phyloP scores from a whole-genome alignment of 2,888 invertebrate genomes.

The Dorcus hopei region DNA sequence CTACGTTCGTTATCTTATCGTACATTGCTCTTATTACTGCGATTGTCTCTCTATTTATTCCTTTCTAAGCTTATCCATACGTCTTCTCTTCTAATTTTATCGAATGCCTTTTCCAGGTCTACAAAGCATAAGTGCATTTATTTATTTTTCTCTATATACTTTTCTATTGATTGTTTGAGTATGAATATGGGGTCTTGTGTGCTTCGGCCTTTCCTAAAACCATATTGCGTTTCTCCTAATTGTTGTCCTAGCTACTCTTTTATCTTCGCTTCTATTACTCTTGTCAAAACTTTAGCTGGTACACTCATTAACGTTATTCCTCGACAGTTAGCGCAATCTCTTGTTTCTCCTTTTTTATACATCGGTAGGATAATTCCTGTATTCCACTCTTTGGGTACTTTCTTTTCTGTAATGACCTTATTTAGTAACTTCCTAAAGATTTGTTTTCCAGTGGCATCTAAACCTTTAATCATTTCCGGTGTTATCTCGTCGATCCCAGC shows the following conservation, averaged over 20 bases:
- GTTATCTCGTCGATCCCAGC: too few relatives aligned
- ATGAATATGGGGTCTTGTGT: too few relatives aligned
- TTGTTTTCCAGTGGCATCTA: constrained; percentile 21
- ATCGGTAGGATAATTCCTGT: constrained; percentile 18
- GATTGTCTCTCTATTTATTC: too few relatives aligned
- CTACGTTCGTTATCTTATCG: too few relatives aligned
- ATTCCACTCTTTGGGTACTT: constrained; percentile 22
- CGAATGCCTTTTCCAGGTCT: too few relatives aligned
- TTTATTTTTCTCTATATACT: too few relatives aligned
- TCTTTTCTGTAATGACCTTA: constrained; percentile 1
- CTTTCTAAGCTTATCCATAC: too few relatives aligned
- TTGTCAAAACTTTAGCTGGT: neutral
- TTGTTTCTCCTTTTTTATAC: constrained; percentile 16
- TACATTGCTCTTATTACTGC: too few relatives aligned
- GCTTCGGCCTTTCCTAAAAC: too few relatives aligned
- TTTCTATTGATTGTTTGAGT: too few relatives aligned
- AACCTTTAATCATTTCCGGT: neutral
- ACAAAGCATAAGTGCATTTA: too few relatives aligned
- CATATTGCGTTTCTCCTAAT: neutral
- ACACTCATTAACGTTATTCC: constrained; percentile 9
- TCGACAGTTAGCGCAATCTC: constrained; percentile 16
- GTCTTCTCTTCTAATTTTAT: too few relatives aligned
- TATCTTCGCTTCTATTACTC: constrained; percentile 15
- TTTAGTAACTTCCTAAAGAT: constrained; percentile 18
- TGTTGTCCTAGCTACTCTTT: constrained; percentile 10